Evolutionary conservation across 2,888 invertebrate species (phyloP), one percentile per base, ranked within the genome.

Genomic region (Rhyacophila evoluta): DNA sequence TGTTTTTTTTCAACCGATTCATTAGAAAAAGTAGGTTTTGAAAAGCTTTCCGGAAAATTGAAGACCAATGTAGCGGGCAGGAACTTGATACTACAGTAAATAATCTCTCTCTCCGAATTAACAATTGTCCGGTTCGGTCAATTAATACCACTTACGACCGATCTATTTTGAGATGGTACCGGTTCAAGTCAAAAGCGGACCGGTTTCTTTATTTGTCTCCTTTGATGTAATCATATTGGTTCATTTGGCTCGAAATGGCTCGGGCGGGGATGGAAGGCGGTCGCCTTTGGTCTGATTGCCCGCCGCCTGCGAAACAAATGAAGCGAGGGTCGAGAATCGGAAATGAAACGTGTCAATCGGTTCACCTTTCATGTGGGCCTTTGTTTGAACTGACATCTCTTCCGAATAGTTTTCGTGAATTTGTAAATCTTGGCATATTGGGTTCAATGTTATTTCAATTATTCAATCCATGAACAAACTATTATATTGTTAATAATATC

Each of bases 281-380:
- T 19, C 55, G 55, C 55, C 55, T 55, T 55, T 55, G 55, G 55
- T 19, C 25, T 25, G 55, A 55, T 55, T 25, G 25, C 55, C 55
- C 55, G 55, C 10, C 55, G 55, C 19, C 55, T 55, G 19, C 25
- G 25, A 55, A 55, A 25, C 55, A 55, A 55, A 55, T 55, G 55
- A 55, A 25, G 15, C 55, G 55, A 55, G 55, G 55, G 55, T 19
- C 55, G 55, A 55, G 55, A 55, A 36, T 15, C 37, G 72, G 25
- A 36, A 72, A 37, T 36, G 72, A 72, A 36, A 72, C 36, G 72
- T 72, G 72, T 72, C 72, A 72, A 72, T 72, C 33, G 72, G 25
- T 36, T 72, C 72, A 72, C 72, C 37, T 72, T 72, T 72, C 72
- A 72, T 55, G 33, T 33, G 25, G 72, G 72, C 15, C 15, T 15